A percentile compares a stretch with the other conserved stretches of the same genome.
Evolutionary conservation across 2,888 invertebrate genomes (phyloP).

Genomic region (Leucozona laternaria): DNA sequence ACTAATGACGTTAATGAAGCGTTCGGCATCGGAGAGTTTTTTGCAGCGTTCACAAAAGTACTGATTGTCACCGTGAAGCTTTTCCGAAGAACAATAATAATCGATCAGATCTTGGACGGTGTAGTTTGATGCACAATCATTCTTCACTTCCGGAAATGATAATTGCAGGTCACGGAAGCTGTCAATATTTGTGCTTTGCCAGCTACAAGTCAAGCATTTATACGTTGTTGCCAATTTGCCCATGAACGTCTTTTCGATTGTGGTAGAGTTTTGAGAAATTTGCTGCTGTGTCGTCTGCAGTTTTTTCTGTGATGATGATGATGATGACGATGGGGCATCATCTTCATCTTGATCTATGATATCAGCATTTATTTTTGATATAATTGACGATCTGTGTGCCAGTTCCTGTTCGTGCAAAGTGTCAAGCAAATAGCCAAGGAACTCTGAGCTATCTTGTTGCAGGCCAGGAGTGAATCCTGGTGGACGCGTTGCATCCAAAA

Average conservation of each 20-base stretch:
- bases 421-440: slow-evolving; percentile 87
- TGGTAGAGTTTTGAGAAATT: slow-evolving; percentile 73
- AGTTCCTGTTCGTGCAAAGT: slow-evolving; percentile 90
- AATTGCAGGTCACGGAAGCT: slow-evolving; percentile 92
- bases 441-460: slow-evolving; percentile 96
- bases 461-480: slow-evolving; percentile 90
- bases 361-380: slow-evolving; percentile 49
- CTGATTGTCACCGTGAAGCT: slow-evolving; percentile 91
- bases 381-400: slow-evolving; percentile 46
- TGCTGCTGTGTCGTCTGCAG: not conserved
- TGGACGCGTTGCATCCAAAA: slow-evolving; percentile 89
- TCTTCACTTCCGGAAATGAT: slow-evolving; percentile 87
- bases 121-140: slow-evolving; percentile 83
- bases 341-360: slow-evolving; percentile 62
- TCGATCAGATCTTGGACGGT: slow-evolving; percentile 91
- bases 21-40: slow-evolving; percentile 90
- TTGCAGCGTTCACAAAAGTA: slow-evolving; percentile 92
- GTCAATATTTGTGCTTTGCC: slow-evolving; percentile 90
- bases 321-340: slow-evolving; percentile 33
- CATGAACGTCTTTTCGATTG: slow-evolving; percentile 89
- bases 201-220: slow-evolving; percentile 89
- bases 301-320: slow-evolving; percentile 35
- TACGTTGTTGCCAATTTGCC: slow-evolving; percentile 91
- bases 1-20: slow-evolving; percentile 88
- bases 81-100: slow-evolving; percentile 91